These are phyloP conservation scores for Podocnemis expansa DNA, from an alignment of 2,113 vertebrate species.

Conservation along the genomic window DNA sequence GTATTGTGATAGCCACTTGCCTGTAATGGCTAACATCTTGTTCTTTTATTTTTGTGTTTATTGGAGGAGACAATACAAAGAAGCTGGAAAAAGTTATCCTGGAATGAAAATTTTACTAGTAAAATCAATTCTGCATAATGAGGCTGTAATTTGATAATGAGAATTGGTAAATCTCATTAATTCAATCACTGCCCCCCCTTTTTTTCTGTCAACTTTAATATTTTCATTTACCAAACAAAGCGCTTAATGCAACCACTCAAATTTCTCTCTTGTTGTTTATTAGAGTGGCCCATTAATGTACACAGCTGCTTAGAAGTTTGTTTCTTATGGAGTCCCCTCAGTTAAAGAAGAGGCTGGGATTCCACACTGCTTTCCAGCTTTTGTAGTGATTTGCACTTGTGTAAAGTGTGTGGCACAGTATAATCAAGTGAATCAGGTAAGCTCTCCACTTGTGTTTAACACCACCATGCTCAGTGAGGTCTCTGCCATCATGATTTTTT, in stretches of 20 bases:
- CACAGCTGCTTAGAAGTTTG: slow-evolving; percentile 25
- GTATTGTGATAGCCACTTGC: neutral
- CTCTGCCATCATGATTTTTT: neutral
- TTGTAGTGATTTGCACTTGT: neutral
- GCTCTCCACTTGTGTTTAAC: neutral
- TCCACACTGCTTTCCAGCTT: slow-evolving; percentile 12
- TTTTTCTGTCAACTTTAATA: neutral
- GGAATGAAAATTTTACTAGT: neutral
- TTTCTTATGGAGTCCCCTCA: neutral
- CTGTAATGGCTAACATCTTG: neutral
- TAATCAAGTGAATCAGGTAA: neutral
- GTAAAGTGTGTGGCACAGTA: neutral
- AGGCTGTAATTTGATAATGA: slow-evolving; percentile 25
- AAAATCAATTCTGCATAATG: slow-evolving; percentile 37
- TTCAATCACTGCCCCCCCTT: neutral
- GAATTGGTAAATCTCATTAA: neutral
- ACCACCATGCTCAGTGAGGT: neutral
- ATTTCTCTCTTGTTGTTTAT: neutral
- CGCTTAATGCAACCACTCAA: neutral
- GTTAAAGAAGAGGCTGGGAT: slow-evolving; percentile 16
- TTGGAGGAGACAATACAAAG: neutral
- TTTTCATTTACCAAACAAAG: neutral
- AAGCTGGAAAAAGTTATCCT: neutral
- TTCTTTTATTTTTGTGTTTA: neutral
- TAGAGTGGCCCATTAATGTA: neutral